Conservation (phyloP, 37 sponge, comb jelly and placozoan species). For the Beroe ovata region DNA sequence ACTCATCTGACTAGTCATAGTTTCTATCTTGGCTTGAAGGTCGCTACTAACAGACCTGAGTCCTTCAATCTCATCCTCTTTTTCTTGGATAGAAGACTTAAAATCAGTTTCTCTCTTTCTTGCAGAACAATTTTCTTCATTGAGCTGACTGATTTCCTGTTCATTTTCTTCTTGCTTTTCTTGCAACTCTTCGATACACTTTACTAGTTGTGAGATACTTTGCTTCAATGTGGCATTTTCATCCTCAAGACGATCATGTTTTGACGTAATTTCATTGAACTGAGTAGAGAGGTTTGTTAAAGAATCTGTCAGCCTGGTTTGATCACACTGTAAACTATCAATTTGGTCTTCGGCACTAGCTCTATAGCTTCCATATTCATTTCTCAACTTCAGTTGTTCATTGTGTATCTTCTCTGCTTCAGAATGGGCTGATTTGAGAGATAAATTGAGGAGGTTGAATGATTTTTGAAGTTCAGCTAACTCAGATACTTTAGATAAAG, state of each 20-base stretch:
- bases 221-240: conserved; percentile 14
- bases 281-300: conserved; percentile 31
- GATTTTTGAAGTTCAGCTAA: conserved; percentile 1
- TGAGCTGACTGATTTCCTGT: background rate
- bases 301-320: conserved; percentile 20
- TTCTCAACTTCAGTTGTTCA: background rate
- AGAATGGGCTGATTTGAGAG: background rate
- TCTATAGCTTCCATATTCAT: conserved; percentile 12
- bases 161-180: conserved; percentile 48
- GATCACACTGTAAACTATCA: background rate
- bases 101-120: conserved; percentile 16
- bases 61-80: background rate
- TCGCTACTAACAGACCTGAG: background rate
- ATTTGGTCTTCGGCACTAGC: conserved; percentile 30
- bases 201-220: conserved; percentile 30
- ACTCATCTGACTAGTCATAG: background rate
- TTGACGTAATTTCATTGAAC: conserved; percentile 27
- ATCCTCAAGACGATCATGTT: conserved; percentile 10
- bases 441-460: background rate
- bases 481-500: background rate
- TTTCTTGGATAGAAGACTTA: background rate
- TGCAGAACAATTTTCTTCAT: background rate
- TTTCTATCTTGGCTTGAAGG: background rate
- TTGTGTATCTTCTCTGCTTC: background rate
- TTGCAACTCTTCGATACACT: conserved; percentile 31